These are phyloP conservation scores for Oceanodroma leucorhoa DNA, from an alignment of 2,797 vertebrate species.

Conservation along the genomic window DNA sequence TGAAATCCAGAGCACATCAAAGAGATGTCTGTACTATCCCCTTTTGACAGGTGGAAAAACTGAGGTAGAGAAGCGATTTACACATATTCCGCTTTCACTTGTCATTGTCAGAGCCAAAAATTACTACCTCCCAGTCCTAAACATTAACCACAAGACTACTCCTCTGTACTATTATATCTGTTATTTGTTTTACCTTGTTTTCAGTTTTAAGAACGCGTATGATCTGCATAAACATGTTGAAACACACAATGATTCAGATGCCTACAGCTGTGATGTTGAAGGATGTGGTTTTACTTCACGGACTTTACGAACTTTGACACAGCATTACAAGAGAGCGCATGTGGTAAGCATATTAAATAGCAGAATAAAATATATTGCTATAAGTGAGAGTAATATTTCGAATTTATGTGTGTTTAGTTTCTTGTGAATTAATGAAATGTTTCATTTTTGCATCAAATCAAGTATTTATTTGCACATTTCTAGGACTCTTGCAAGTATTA, in stretches of 20 bases:
- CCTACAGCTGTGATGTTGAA: slow-evolving; percentile 78
- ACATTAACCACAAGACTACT: slow-evolving; percentile 44
- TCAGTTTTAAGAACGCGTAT: slow-evolving; percentile 80
- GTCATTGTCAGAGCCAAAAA: slow-evolving; percentile 34
- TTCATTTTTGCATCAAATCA: neutral
- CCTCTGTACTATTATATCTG: slow-evolving; percentile 37
- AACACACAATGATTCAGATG: slow-evolving; percentile 78
- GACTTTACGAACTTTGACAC: slow-evolving; percentile 70
- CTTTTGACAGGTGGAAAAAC: slow-evolving; percentile 39
- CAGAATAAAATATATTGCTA: neutral
- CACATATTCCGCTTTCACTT: slow-evolving; percentile 44
- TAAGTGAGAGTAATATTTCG: neutral
- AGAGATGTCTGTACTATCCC: neutral
- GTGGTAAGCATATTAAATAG: slow-evolving; percentile 46
- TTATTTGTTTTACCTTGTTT: slow-evolving; percentile 49
- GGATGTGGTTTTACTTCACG: slow-evolving; percentile 79
- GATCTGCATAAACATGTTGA: slow-evolving; percentile 83
- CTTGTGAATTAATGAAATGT: neutral
- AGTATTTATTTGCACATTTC: neutral
- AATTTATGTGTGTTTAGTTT: accelerated
- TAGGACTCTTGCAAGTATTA: neutral
- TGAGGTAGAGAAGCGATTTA: slow-evolving; percentile 25
- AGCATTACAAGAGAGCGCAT: slow-evolving; percentile 77
- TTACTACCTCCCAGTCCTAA: slow-evolving; percentile 40
- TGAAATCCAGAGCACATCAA: slow-evolving; percentile 41